A percentile compares a stretch with the other conserved stretches of the same genome.
phyloP scores from a whole-genome alignment of 2,888 invertebrate genomes.

The Kryphioiulus occultus region DNA sequence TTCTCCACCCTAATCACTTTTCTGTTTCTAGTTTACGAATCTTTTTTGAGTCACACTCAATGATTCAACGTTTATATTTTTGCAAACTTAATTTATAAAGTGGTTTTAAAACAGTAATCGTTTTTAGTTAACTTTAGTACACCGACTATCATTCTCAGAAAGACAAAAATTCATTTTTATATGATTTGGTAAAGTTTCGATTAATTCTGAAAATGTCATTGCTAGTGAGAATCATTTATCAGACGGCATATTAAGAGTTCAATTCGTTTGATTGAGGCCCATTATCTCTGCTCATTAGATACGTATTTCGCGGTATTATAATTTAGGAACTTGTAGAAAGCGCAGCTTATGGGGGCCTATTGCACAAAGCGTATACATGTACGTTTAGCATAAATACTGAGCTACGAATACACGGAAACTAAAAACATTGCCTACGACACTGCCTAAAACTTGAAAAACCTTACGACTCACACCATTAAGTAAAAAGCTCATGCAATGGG shows the following conservation, averaged over 20 bases:
- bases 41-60: not conserved
- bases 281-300: conserved; percentile 1
- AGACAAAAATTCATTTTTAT: not conserved
- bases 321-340: conserved; percentile 25
- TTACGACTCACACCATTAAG: not conserved
- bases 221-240: not conserved
- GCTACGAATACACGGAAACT: not conserved
- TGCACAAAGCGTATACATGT: conserved; percentile 8
- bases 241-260: not conserved
- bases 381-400: not conserved
- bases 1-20: not conserved
- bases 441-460: not conserved
- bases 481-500: not conserved
- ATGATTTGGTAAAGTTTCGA: not conserved
- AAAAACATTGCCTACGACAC: not conserved
- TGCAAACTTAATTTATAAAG: not conserved
- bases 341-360: not conserved
- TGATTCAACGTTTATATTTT: not conserved
- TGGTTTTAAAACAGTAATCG: not conserved
- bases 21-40: not conserved
- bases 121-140: not conserved
- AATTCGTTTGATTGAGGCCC: conserved; percentile 29
- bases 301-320: conserved; percentile 12
- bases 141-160: not conserved
- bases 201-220: not conserved